These are phyloP conservation scores for Magallana angulata DNA, from an alignment of 1,140 invertebrate species.

Conservation along the genomic window DNA sequence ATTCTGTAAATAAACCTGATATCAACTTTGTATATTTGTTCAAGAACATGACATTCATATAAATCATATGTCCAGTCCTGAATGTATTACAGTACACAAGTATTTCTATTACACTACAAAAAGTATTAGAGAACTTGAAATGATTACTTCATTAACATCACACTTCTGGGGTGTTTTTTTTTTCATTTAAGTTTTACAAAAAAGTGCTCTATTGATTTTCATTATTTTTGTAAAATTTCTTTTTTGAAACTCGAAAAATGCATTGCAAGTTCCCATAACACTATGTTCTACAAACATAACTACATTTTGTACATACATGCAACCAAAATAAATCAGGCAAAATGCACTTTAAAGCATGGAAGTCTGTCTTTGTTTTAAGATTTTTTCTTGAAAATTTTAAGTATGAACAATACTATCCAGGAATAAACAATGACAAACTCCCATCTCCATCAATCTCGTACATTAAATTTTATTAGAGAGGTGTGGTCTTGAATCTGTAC, in stretches of 20 bases:
- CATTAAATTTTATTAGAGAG: neutral
- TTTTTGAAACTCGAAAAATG: too few relatives aligned
- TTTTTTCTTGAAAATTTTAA: too few relatives aligned
- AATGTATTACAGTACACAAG: neutral
- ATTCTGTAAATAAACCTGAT: too few relatives aligned
- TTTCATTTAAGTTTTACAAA: too few relatives aligned
- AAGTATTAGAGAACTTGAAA: too few relatives aligned
- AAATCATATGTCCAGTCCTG: neutral
- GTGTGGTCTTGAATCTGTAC: conserved; percentile 16
- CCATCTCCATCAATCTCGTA: neutral
- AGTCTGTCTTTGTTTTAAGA: neutral
- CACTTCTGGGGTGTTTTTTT: too few relatives aligned
- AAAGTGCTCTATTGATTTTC: too few relatives aligned
- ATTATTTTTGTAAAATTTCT: too few relatives aligned
- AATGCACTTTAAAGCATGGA: conserved; percentile 27
- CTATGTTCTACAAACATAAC: neutral
- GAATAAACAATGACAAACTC: neutral
- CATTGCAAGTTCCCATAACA: neutral
- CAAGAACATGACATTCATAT: conserved; percentile 2
- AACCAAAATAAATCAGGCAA: conserved; percentile 18
- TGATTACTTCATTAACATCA: too few relatives aligned
- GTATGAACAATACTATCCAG: neutral
- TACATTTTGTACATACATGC: conserved; percentile 25
- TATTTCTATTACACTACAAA: neutral
- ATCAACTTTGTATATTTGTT: too few relatives aligned